Percentiles rank a stretch among this genome's conserved stretches.
Conservation (phyloP, 2,888 invertebrate genomes). For the Myathropa florea region DNA sequence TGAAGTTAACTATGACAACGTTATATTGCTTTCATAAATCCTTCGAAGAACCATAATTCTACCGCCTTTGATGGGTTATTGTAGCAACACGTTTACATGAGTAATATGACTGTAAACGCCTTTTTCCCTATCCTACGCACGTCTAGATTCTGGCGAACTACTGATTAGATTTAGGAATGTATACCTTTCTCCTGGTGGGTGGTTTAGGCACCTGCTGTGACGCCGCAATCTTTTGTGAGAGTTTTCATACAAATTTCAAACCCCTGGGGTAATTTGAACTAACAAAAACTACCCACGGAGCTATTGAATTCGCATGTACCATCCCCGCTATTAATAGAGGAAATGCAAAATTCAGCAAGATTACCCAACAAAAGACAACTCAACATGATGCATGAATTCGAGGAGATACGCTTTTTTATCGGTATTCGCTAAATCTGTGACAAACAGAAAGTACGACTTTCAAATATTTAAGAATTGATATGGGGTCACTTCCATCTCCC, state of each 20-base stretch:
- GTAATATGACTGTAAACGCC: conserved; percentile 39
- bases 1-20: conserved; percentile 12
- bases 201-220: conserved; percentile 39
- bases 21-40: conserved; percentile 31
- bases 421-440: conserved; percentile 4
- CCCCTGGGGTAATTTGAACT: not conserved
- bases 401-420: not conserved
- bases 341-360: conserved; percentile 23
- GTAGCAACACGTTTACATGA: conserved; percentile 18
- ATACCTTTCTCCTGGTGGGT: not conserved
- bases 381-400: not conserved
- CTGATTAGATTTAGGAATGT: conserved; percentile 18
- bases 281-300: conserved; percentile 18
- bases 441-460: conserved; percentile 18
- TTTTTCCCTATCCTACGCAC: not conserved
- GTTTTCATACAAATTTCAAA: too few species aligned
- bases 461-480: not conserved
- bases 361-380: not conserved
- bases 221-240: conserved; percentile 34
- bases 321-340: not conserved
- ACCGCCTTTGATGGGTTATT: conserved; percentile 25
- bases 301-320: conserved; percentile 29
- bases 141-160: not conserved
- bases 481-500: not conserved
- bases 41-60: conserved; percentile 31